A percentile compares a stretch with the other conserved stretches of the same genome.
phyloP scores from a whole-genome alignment of 2,888 invertebrate species.

The Beris chalybata region DNA sequence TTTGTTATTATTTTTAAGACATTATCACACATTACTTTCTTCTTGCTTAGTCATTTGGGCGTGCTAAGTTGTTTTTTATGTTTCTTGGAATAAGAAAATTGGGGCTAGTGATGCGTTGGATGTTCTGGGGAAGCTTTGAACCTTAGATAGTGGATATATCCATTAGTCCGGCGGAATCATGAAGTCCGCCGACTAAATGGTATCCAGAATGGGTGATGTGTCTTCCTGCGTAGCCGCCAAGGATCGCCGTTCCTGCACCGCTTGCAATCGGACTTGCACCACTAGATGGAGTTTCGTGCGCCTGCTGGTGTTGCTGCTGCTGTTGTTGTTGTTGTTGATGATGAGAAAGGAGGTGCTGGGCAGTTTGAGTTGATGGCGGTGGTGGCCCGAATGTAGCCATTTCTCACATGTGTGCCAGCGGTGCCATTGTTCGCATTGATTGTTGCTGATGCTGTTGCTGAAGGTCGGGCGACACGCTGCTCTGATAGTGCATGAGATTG shows the following conservation, averaged over 20 bases:
- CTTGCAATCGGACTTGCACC: constrained; percentile 12
- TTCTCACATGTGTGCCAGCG: constrained; percentile 58
- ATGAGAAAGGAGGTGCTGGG: constrained; percentile 40
- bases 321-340: constrained; percentile 39
- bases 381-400: constrained; percentile 50
- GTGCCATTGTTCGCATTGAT: constrained; percentile 56
- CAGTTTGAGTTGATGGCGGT: constrained; percentile 36
- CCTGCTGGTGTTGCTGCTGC: constrained; percentile 32
- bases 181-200: constrained; percentile 31
- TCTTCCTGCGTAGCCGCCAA: constrained; percentile 35
- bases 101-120: too few species aligned
- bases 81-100: too few species aligned
- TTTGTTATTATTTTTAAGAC: too few species aligned
- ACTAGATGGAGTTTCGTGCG: constrained; percentile 38
- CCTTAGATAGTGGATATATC: constrained; percentile 57
- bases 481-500: constrained; percentile 56
- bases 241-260: constrained; percentile 34
- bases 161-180: constrained; percentile 49
- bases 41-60: too few species aligned
- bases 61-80: too few species aligned
- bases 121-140: constrained; percentile 21
- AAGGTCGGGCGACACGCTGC: constrained; percentile 52
- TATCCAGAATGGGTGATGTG: constrained; percentile 8
- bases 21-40: too few species aligned
- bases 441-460: constrained; percentile 55